Evolutionary conservation across 2,113 vertebrate species (phyloP).

Genomic region (Spea multiplicata): DNA sequence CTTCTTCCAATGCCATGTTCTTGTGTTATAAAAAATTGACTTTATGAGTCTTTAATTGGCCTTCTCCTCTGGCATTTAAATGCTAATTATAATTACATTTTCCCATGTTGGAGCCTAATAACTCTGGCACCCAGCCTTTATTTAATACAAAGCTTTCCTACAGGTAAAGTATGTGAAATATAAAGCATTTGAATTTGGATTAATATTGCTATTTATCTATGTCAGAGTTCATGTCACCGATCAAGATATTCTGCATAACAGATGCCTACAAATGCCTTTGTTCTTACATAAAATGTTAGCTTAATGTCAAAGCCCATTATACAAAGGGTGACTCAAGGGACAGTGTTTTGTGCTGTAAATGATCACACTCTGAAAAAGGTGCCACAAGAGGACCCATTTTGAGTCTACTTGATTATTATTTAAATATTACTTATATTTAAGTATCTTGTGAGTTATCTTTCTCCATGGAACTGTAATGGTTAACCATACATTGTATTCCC

Average conservation of each 20-base stretch:
- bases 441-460: no score
- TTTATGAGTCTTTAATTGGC: conserved; percentile 16
- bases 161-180: conserved; percentile 1
- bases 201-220: conserved; percentile 8
- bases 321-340: not conserved
- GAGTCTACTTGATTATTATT: no score
- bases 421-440: no score
- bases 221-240: not conserved
- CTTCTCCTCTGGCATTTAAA: conserved; percentile 11
- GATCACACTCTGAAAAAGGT: not conserved
- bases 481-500: no score
- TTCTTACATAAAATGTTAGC: not conserved
- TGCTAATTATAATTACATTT: conserved; percentile 35
- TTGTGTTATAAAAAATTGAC: conserved; percentile 1
- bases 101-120: conserved; percentile 27
- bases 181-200: conserved; percentile 17
- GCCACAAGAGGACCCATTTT: no score
- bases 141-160: conserved; percentile 15
- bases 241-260: not conserved
- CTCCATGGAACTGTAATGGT: no score
- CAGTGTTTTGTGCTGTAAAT: not conserved
- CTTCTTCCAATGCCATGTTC: not conserved
- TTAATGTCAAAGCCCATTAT: not conserved
- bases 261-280: not conserved
- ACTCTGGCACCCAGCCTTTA: conserved; percentile 5